A percentile compares a stretch with the other conserved stretches of the same genome.
Evolutionary conservation across 2,888 invertebrate species (phyloP).

Genomic region (Chloroclystis v-ata): DNA sequence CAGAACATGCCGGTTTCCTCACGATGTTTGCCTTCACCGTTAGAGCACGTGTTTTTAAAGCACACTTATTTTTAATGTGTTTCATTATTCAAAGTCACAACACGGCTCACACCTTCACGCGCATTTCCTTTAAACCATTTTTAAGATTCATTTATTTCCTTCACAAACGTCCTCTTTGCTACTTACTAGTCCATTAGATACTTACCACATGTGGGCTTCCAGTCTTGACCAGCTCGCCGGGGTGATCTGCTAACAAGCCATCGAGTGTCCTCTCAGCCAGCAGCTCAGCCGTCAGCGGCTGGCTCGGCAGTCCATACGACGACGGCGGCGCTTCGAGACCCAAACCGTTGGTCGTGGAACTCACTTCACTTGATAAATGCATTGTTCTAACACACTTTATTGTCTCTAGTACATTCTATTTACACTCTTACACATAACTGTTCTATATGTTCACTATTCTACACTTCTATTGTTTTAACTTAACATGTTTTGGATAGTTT

Average conservation of each 20-base stretch:
- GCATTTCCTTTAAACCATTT: too few relatives aligned
- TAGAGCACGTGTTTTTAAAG: too few relatives aligned
- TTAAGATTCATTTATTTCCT: too few relatives aligned
- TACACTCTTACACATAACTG: background rate
- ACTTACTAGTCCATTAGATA: conserved; percentile 18
- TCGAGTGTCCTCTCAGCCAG: conserved; percentile 90
- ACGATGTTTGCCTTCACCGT: too few relatives aligned
- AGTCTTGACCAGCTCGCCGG: conserved; percentile 94
- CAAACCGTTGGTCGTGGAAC: conserved; percentile 81
- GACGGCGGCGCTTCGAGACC: conserved; percentile 72
- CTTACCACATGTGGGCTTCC: conserved; percentile 95
- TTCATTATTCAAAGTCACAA: too few relatives aligned
- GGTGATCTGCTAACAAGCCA: conserved; percentile 91
- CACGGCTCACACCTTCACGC: too few relatives aligned
- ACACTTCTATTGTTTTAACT: too few relatives aligned
- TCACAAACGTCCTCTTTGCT: too few relatives aligned
- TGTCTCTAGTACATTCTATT: background rate
- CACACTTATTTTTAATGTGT: too few relatives aligned
- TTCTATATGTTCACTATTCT: too few relatives aligned
- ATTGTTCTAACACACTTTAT: conserved; percentile 50
- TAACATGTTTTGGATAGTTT: background rate
- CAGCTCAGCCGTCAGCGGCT: conserved; percentile 87
- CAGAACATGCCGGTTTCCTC: too few relatives aligned
- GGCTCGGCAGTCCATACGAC: conserved; percentile 71
- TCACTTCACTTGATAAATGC: conserved; percentile 89